Base-by-base conservation (phyloP, 2,797 vertebrate species). In the Pantherophis alleghaniensis region DNA sequence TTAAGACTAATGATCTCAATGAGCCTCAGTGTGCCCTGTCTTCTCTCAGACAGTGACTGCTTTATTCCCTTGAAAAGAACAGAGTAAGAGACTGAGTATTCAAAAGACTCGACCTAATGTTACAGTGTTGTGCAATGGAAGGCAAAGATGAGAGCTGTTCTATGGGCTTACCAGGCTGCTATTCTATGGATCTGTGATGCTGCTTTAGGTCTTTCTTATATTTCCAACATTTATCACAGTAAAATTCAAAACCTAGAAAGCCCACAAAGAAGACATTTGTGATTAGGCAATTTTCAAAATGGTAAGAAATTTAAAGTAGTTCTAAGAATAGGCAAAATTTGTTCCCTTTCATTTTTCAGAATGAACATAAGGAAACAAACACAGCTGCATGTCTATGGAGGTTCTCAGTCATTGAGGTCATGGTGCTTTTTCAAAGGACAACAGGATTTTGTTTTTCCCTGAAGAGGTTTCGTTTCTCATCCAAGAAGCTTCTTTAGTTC, bases 131-230 rank as follows among this genome's bases (percentile, higher is more conserved):
- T 90, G 91, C 87, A 59, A 90, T 83, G 59, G 86, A 94, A 95
- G 94, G 55, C 16, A 90, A 94, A 94, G 91, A 56, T 93, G 93
- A 93, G 86, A n/a, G 55, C 90, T 94, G 69, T 91, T 90, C 66
- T 26, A 56, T 66, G 26, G 14, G 59, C 66, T 16, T 28, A 51
- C 47, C 16, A 63, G 26, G 7, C 14, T 53, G 51, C 53, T 16
- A 20, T 87, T 28, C 28, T 32, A 88, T 20, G n/a, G 37, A 42
- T 18, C 74, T 22, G 9, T 22, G 9, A 79, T 22, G 37, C 18
- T 79, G 74, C 37, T 79, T 42, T 22, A 79, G 18, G 3, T 11
- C 20, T 79, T 42, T 79, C 74, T 42, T 79, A 42, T 42, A 22
- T 79, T 79, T 47, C 32, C 37, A 79, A 22, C 3, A 11, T 79